Evolutionary conservation across 2,113 vertebrate genomes (phyloP).

Genomic region (Lipotes vexillifer): DNA sequence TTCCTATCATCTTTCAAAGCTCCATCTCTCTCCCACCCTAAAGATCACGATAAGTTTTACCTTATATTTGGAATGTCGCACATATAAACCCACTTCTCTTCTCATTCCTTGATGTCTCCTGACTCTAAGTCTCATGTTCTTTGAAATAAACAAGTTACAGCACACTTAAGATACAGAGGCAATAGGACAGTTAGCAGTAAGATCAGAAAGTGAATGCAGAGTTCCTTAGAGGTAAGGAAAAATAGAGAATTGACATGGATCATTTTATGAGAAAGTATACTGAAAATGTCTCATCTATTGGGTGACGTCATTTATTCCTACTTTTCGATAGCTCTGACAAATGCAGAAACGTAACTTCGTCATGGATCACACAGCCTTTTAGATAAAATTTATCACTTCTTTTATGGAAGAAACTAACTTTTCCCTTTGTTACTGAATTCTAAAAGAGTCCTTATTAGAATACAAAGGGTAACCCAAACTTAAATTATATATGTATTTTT

Average conservation of each 20-base stretch:
- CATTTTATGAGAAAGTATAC: neutral
- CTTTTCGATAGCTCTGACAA: neutral
- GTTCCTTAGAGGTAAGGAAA: neutral
- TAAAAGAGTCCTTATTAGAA: neutral
- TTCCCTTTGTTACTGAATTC: neutral
- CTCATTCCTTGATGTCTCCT: neutral
- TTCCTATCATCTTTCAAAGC: neutral
- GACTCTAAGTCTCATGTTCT: neutral
- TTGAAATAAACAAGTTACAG: neutral
- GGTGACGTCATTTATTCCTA: neutral
- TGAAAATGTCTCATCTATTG: fast-evolving
- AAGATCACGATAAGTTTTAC: neutral
- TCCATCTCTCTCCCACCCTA: neutral
- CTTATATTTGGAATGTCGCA: too few species aligned
- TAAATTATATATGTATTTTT: neutral
- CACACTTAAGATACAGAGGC: neutral
- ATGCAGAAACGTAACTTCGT: neutral
- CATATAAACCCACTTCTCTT: neutral
- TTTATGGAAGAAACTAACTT: neutral
- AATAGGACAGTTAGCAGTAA: neutral
- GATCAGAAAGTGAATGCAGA: neutral
- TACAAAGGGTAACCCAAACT: neutral
- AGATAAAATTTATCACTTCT: neutral
- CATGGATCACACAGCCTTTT: neutral
- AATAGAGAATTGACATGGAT: neutral